phyloP scores from a whole-genome alignment of 2,797 vertebrate species.

The Notolabrus celidotus region DNA sequence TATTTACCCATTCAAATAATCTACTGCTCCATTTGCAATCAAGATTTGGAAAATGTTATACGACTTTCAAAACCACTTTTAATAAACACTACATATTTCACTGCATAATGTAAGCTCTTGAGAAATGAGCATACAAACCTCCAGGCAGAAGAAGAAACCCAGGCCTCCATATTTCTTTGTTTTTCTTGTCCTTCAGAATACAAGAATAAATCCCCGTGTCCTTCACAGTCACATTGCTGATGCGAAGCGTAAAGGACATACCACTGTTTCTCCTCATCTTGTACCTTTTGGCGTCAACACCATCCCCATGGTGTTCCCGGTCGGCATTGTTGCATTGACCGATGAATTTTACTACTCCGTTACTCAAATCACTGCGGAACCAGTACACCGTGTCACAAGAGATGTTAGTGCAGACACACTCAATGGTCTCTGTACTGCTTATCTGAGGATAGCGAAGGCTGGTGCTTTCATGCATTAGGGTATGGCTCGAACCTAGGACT shows the following conservation, averaged over 20 bases:
- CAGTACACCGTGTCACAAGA: constrained; percentile 68
- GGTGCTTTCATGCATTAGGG: background rate
- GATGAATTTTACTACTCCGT: constrained; percentile 46
- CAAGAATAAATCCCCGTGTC: constrained; percentile 83
- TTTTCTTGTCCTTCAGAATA: constrained; percentile 23
- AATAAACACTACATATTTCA: background rate
- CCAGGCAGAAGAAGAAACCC: constrained; percentile 72
- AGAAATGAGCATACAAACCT: constrained; percentile 73
- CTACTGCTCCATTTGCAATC: no score
- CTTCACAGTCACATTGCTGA: constrained; percentile 41
- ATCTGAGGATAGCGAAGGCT: constrained; percentile 48
- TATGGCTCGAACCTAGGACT: constrained; percentile 46
- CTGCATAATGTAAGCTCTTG: background rate
- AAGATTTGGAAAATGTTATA: no score
- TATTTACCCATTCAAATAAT: no score
- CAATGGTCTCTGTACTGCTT: constrained; percentile 18
- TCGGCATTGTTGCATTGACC: constrained; percentile 50
- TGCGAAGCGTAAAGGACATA: constrained; percentile 56
- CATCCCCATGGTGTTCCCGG: accelerated
- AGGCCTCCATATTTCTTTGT: constrained; percentile 6
- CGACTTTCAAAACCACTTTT: background rate
- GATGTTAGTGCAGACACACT: constrained; percentile 53
- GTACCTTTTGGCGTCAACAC: accelerated
- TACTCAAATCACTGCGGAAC: constrained; percentile 53
- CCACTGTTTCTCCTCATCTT: background rate